Evolutionary conservation across 2,113 vertebrate species (phyloP), one percentile per base, ranked within the genome.

Genomic region (Tragelaphus imberbis): DNA sequence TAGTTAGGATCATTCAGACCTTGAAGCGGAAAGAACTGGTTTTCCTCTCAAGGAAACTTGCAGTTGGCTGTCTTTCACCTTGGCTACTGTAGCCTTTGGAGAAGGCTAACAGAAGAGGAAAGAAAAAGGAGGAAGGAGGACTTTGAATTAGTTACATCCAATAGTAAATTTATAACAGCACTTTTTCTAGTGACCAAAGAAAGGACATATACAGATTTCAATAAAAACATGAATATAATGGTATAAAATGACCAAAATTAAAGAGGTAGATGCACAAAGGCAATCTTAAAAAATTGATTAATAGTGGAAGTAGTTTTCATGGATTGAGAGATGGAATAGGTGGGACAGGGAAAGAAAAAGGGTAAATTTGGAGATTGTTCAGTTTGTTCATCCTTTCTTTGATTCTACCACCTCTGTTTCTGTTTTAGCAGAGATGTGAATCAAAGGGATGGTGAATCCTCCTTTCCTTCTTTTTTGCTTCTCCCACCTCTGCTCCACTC

Each of bases 361-460:
- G 30, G 12, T 23, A 71, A 51, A 55, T 36, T 95, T 89, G 1
- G 59, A 47, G 30, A 87, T n/a, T 53, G 40, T 14, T 61, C 59
- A 33, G 1, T 51, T 92, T 90, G 36, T 88, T 96, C 14, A 84
- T 81, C 40, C 19, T 88, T 96, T 95, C 65, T 90, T 96, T 91
- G 11, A 79, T 84, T 93, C 71, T 51, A 71, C n/a, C 36, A 86
- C 21, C 44, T 95, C n/a, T 82, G 36, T 33, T 80, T 90, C 75
- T 96, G 28, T 90, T 97, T 25, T 90, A 84, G 75, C 63, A 92
- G 94, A 40, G 53, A 21, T 47, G 61, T 68, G 36, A 75, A n/a
- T 21, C 81, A 49, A 44, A 77, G 71, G 36, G 3, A 44, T 77
- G 40, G 21, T 44, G 71, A 77, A 10, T 91, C 53, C 92, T 85